Evolutionary conservation across 2,797 vertebrate species (phyloP), one percentile per base, ranked within the genome.

Genomic region (Loriculus beryllinus): DNA sequence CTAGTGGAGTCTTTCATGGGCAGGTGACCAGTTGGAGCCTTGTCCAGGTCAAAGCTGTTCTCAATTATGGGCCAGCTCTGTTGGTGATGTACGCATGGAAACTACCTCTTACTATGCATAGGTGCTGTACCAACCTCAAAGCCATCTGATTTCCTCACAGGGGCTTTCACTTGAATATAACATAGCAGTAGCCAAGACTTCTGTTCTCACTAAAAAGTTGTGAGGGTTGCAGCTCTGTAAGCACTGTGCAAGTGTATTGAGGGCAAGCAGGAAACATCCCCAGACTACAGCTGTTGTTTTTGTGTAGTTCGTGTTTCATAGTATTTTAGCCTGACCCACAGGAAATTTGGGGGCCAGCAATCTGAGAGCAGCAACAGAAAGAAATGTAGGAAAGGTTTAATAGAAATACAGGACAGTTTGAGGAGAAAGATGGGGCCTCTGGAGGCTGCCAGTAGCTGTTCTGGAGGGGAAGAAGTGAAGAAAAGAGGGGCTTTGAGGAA

Each of bases 201-300:
- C 21, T 29, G 22, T 45, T 8, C 6, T 51, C 23, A 8, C 10
- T 67, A 10, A 25, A 40, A 67, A 3, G 4, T 64, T 67, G 6
- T 29, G 52, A 65, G 40, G 16, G 5, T 21, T 86, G 40, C 45
- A 52, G 47, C 35, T 49, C 10, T 20, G 5, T 45, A 40, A 65
- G 29, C 4, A 26, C 10, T 17, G 10, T 7, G 6, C 14, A 43
- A 0, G 0, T 5, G 3, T 60, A 23, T 12, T 56, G 31, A 51
- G 48, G 67, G 7, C 33, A 75, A 90, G 14, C 9, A 48, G 56
- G 25, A 83, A 78, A 8, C 16, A 37, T 28, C 18, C 15, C 12
- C 20, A 51, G 15, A 67, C 6, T 33, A 10, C 21, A 86, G 10
- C 10, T n/a, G 7, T 49, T 75, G 21, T 35, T 76, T 87, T 75